Base-by-base conservation (phyloP, 2,113 vertebrate species). In the Athene cunicularia region DNA sequence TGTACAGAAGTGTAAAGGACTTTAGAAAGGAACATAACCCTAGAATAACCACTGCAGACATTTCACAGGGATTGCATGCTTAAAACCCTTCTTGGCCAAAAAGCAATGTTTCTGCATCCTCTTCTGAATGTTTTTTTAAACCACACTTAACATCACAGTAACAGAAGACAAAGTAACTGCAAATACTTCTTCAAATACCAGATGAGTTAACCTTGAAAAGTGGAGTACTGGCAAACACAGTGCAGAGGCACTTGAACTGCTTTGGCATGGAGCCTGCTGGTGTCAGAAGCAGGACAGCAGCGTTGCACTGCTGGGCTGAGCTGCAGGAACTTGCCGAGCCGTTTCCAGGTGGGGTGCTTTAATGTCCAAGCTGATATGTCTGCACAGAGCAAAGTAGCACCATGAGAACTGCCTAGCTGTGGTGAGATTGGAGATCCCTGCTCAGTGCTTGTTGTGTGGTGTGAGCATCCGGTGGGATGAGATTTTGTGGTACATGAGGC, bases 391-490 rank as follows among this genome's bases (percentile, higher is more conserved):
- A 2, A 9, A 39, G 60, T 24, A 50, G 14, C 9, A 8, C 60
- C 23, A 2, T 8, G 45, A 39, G 47, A 64, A 68, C 50, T 24
- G 14, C 35, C 19, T 80, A 60, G 15, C 32, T 55, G 33, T 6
- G 17, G 6, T 56, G 66, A 79, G 49, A 24, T 1, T 27, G 70
- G 70, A 85, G 43, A 47, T 39, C 23, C 50, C 39, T 60, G 43
- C 28, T 22, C 28, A 20, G 33, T 0, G 0, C 9, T 88, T 63
- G 13, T 47, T 53, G 8, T 5, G 17, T 28, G 55, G 13, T n/a
- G 9, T 27, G 27, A 74, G 14, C 19, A 30, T 30, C 32, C 59
- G 21, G 26, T 43, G 43, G 16, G 18, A 68, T 47, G 47, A 80
- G 33, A 1, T 87, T 67, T 33, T 12, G 7, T 30, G 41, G 45